A percentile compares a stretch with the other conserved stretches of the same genome.
These are phyloP conservation scores for Bombus pyrosoma DNA, from an alignment of 1,140 invertebrate genomes.

Conservation along the genomic window DNA sequence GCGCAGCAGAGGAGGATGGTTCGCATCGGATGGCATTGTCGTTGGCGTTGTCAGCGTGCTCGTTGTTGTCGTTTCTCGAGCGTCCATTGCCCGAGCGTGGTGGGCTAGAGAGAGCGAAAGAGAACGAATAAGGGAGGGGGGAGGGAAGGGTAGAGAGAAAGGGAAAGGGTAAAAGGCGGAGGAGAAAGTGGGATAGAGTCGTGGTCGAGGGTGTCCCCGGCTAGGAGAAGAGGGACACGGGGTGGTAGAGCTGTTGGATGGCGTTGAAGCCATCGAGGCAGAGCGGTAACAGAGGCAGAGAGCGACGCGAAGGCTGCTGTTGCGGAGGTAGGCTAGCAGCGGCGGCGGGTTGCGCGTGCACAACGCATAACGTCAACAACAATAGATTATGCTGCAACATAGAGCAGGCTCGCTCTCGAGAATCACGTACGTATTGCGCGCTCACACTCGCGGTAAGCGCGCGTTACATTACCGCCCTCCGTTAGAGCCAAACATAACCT, in stretches of 20 bases:
- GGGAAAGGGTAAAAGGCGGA: neutral
- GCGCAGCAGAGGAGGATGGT: slow-evolving; percentile 35
- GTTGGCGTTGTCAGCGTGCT: slow-evolving; percentile 70
- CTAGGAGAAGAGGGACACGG: slow-evolving; percentile 32
- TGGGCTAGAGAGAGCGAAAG: slow-evolving; percentile 14
- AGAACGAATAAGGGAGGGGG: neutral
- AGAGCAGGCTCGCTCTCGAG: slow-evolving; percentile 71
- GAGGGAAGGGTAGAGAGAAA: neutral
- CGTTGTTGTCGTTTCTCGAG: slow-evolving; percentile 76
- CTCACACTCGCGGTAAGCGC: slow-evolving; percentile 58
- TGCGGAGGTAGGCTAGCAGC: neutral
- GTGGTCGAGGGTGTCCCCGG: slow-evolving; percentile 26
- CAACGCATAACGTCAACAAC: slow-evolving; percentile 82
- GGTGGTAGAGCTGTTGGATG: slow-evolving; percentile 35
- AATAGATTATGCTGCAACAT: slow-evolving; percentile 81
- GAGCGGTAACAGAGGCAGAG: slow-evolving; percentile 47
- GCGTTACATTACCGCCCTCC: slow-evolving; percentile 72
- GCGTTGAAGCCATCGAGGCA: slow-evolving; percentile 49
- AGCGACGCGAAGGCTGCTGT: slow-evolving; percentile 26
- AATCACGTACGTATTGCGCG: slow-evolving; percentile 45
- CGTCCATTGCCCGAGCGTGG: slow-evolving; percentile 54
- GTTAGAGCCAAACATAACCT: slow-evolving; percentile 72
- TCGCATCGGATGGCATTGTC: slow-evolving; percentile 61
- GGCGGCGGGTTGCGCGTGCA: slow-evolving; percentile 70
- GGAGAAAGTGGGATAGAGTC: slow-evolving; percentile 1